A percentile compares a stretch with the other conserved stretches of the same genome.
Conservation (phyloP, 2,888 invertebrate genomes). For the Archaeoteleia sp. region DNA sequence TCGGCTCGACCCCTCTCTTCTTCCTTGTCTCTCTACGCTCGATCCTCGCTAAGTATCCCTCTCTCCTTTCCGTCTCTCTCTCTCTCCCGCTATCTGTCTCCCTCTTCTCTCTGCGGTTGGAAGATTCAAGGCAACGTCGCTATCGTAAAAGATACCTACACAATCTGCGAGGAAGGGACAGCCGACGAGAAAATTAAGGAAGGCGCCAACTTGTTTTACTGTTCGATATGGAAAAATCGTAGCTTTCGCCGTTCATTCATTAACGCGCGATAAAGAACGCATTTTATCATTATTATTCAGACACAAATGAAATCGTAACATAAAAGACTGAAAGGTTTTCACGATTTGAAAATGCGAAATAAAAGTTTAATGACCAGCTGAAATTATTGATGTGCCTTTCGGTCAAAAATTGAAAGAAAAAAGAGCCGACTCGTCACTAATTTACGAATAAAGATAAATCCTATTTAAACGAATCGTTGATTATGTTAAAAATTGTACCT, state of each 20-base stretch:
- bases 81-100: conserved; percentile 22
- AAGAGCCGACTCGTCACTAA: no score
- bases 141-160: conserved; percentile 56
- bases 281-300: not conserved
- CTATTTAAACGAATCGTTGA: no score
- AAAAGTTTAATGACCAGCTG: no score
- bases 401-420: no score
- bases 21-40: conserved; percentile 41
- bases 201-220: conserved; percentile 36
- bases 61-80: conserved; percentile 20
- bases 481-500: no score
- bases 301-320: no score
- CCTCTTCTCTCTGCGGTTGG: conserved; percentile 43
- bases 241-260: conserved; percentile 2
- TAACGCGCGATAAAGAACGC: not conserved
- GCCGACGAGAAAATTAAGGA: conserved; percentile 50
- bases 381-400: no score
- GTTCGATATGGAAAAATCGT: conserved; percentile 32
- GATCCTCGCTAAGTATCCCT: conserved; percentile 8
- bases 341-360: no score
- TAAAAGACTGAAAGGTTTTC: no score
- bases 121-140: conserved; percentile 51
- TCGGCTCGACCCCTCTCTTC: conserved; percentile 56
- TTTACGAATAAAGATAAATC: no score
- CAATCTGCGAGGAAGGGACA: conserved; percentile 49